Evolutionary conservation across 1,140 invertebrate species (phyloP), one percentile per base, ranked within the genome.

Genomic region (Polyergus mexicanus): DNA sequence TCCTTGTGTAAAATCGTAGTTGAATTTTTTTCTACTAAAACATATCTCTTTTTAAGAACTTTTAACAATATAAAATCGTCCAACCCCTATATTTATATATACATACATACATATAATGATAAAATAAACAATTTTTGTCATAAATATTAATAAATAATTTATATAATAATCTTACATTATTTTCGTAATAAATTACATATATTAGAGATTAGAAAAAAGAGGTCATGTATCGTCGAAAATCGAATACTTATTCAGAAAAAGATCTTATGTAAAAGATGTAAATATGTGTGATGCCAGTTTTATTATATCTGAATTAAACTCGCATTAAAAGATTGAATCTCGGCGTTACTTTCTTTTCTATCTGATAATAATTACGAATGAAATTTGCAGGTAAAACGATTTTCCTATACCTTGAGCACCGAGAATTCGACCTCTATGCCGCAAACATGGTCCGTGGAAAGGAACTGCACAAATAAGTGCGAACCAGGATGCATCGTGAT

Each of bases 401-500:
- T 98, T 92, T 98, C 97, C 0, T 98, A 97, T 90, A 98, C 97
- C 2, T 97, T 97, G 19, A 97, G 97, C 62, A 98, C 96, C 7
- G 97, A 98, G 91, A 97, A 98, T 90, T 97, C 97, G 3, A 98
- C 97, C 0, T 97, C 96, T 0, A 95, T 95, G 3, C 96, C 97
- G 3, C 97, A 97, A 92, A 96, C 98, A 94, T 98, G 98, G 97
- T 97, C 97, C 0, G 89, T 98, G 51, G 97, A 98, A 93, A 95
- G 98, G 3, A 97, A 97, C 88, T 98, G 98, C 91, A 96, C 97
- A 0, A 97, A 96, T 77, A 97, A 97, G 91, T 98, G 98, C 92
- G 97, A 98, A 86, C 96, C 97, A 0, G 98, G 98, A 11, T 98
- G 98, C 94, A 98, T 98, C 84, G 96, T 98, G 8, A 98, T 98